Conservation (phyloP, 2,113 vertebrate species). For the Zeus faber region DNA sequence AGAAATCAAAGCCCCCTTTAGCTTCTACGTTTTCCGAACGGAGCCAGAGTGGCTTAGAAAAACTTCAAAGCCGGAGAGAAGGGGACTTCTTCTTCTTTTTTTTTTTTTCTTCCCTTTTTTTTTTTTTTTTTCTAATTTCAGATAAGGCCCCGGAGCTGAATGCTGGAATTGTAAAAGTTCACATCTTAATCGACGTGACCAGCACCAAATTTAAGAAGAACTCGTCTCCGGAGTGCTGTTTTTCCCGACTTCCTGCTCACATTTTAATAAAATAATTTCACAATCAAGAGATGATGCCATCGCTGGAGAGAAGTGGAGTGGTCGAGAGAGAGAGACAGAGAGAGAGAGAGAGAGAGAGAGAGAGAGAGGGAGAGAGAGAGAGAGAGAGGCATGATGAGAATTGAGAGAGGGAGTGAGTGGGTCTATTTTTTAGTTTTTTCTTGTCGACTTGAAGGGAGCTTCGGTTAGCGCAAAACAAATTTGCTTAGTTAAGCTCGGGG, state of each 20-base stretch:
- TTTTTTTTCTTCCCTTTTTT: slow-evolving; percentile 49
- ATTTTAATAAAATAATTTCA: slow-evolving; percentile 31
- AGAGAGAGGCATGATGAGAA: not conserved
- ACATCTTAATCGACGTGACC: slow-evolving; percentile 77
- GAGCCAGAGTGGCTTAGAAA: slow-evolving; percentile 70
- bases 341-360: not conserved
- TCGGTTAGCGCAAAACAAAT: slow-evolving; percentile 37
- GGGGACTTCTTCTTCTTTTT: slow-evolving; percentile 36
- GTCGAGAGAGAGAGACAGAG: no score
- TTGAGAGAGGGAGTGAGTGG: not conserved
- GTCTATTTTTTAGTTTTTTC: no score
- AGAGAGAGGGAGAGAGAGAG: not conserved
- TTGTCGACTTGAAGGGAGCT: slow-evolving; percentile 39
- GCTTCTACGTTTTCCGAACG: slow-evolving; percentile 59
- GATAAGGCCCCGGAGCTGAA: slow-evolving; percentile 76
- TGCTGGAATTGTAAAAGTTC: slow-evolving; percentile 71
- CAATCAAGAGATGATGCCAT: slow-evolving; percentile 43
- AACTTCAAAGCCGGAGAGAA: slow-evolving; percentile 72
- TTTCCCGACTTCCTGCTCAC: slow-evolving; percentile 16
- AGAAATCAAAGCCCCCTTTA: slow-evolving; percentile 71
- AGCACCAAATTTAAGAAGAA: slow-evolving; percentile 62
- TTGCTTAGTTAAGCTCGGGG: slow-evolving; percentile 41
- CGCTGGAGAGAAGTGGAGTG: no score
- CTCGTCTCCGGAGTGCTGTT: slow-evolving; percentile 57
- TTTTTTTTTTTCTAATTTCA: slow-evolving; percentile 71